Conservation (phyloP, 2,888 invertebrate species). For the Timema cristinae region DNA sequence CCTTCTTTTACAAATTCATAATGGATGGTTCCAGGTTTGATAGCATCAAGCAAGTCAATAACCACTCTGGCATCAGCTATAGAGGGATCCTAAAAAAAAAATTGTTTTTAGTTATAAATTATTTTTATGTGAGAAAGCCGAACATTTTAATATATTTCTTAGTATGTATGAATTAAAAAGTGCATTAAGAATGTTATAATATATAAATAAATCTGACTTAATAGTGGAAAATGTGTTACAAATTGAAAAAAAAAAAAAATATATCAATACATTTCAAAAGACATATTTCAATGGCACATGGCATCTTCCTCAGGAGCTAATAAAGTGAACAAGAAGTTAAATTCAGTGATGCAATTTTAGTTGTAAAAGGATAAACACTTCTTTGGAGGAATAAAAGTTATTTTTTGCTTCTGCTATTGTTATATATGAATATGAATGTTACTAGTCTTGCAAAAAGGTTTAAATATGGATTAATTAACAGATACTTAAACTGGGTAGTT, state of each 20-base stretch:
- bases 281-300: neutral
- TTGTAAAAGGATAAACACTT: too few species aligned
- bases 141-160: neutral
- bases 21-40: constrained; percentile 93
- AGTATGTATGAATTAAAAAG: neutral
- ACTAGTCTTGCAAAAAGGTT: too few species aligned
- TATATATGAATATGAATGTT: too few species aligned
- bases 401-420: too few species aligned
- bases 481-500: too few species aligned
- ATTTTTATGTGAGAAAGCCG: neutral
- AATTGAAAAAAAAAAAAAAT: neutral
- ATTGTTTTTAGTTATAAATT: neutral
- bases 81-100: constrained; percentile 66
- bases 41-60: constrained; percentile 93
- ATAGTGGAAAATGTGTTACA: too few species aligned
- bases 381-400: too few species aligned
- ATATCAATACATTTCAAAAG: neutral
- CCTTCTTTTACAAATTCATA: constrained; percentile 84
- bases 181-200: neutral
- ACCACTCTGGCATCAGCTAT: constrained; percentile 88
- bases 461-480: too few species aligned
- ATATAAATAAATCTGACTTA: neutral
- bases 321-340: too few species aligned
- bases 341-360: too few species aligned
- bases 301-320: neutral